These are phyloP conservation scores for Orthonevra nobilis DNA, from an alignment of 2,888 invertebrate genomes.

Conservation along the genomic window DNA sequence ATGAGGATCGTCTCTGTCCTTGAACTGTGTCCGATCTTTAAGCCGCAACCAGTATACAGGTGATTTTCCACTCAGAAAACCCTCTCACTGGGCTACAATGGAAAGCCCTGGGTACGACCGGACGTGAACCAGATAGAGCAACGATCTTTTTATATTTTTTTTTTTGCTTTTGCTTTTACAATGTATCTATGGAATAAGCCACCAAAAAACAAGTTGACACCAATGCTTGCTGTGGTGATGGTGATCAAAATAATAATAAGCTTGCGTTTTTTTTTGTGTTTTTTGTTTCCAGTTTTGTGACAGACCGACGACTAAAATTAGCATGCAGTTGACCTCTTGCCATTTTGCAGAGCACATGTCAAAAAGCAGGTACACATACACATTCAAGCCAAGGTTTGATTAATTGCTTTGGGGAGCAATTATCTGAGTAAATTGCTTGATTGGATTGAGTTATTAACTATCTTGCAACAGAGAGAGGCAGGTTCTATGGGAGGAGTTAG, in stretches of 20 bases:
- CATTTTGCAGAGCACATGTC: constrained; percentile 35
- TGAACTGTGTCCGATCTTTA: constrained; percentile 18
- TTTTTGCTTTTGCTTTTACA: too few species aligned
- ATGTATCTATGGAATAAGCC: background rate
- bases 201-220: constrained; percentile 17
- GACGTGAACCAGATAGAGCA: constrained; percentile 24
- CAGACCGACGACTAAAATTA: constrained; percentile 14
- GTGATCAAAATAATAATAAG: constrained; percentile 18
- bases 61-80: too few species aligned
- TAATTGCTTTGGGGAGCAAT: constrained; percentile 49
- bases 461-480: background rate
- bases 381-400: too few species aligned
- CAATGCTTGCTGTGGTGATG: constrained; percentile 1
- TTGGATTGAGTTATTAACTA: constrained; percentile 59
- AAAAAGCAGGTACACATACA: constrained; percentile 1
- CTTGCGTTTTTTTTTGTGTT: background rate
- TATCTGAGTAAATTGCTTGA: constrained; percentile 54
- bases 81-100: constrained; percentile 11
- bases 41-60: too few species aligned
- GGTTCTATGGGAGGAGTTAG: constrained; percentile 17
- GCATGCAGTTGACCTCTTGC: constrained; percentile 57
- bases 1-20: constrained; percentile 40
- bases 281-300: constrained; percentile 11
- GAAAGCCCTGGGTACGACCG: constrained; percentile 33
- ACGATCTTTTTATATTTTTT: too few species aligned